phyloP scores from a whole-genome alignment of 2,797 vertebrate species.

The Sparus aurata region DNA sequence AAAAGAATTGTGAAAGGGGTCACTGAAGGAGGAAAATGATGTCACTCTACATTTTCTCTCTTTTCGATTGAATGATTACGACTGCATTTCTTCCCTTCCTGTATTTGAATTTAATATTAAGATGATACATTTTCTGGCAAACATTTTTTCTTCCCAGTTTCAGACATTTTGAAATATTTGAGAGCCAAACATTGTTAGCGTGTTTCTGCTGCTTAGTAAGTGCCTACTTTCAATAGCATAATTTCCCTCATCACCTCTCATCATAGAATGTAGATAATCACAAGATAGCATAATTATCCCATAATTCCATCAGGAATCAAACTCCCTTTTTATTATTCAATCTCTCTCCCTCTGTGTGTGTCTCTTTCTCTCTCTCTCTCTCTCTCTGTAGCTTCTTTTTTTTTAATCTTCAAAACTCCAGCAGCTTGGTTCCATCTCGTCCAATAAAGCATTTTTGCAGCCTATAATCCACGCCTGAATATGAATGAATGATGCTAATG shows the following conservation, averaged over 20 bases:
- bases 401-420: constrained; percentile 94
- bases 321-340: constrained; percentile 94
- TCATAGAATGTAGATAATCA: constrained; percentile 96
- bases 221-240: constrained; percentile 89
- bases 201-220: constrained; percentile 85
- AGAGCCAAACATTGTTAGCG: constrained; percentile 83
- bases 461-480: constrained; percentile 98
- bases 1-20: constrained; percentile 58
- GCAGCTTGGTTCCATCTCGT: constrained; percentile 95
- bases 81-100: constrained; percentile 34
- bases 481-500: constrained; percentile 99
- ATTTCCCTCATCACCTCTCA: constrained; percentile 90
- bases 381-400: constrained; percentile 72
- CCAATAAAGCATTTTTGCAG: constrained; percentile 98
- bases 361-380: constrained; percentile 78
- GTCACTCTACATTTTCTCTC: constrained; percentile 37
- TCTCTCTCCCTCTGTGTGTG: constrained; percentile 88
- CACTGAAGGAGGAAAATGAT: constrained; percentile 44
- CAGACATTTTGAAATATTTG: constrained; percentile 74
- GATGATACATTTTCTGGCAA: constrained; percentile 59
- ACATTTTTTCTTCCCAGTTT: constrained; percentile 72
- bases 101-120: constrained; percentile 59
- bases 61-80: constrained; percentile 53
- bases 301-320: constrained; percentile 98
- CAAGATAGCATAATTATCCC: constrained; percentile 98